Evolutionary conservation across 64 coral and sea anemone species (phyloP), one percentile per base, ranked within the genome.

Genomic region (Montipora foliosa): DNA sequence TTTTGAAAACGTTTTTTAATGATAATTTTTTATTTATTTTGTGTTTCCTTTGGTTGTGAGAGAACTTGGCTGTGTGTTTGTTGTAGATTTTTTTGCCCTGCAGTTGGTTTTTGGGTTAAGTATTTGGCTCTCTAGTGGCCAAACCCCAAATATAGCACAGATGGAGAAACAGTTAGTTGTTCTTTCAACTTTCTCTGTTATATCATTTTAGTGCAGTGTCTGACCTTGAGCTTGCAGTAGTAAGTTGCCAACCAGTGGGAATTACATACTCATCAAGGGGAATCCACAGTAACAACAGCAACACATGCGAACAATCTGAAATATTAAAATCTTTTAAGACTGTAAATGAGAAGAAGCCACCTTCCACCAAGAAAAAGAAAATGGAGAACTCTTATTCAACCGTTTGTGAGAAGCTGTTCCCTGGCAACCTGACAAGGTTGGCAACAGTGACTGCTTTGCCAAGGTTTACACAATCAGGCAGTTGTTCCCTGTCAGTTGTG

Each of bases 381-480:
- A 1, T 11, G 14, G 62, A 49, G 14, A 47, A 46, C 67, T 8
- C 62, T 21, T 46, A 49, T 47, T 19, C 66, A 70, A 17, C 45
- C 5, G 2, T 49, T 6, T 22, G 49, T 71, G 13, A 49, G 47
- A 20, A 85, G 44, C 47, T 85, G 44, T 85, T 70, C 44, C 82
- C 62, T 12, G 82, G 82, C 17, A 71, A 85, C 66, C 82, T 13
- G 46, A 71, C 82, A 68, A 85, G 64, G 10, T 85, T 85, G 82
- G 70, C 82, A 85, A 64, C 66, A 5, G 62, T 85, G 4, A 12
- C 17, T 19, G 49, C 82, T 67, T 14, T 85, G 47, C 82, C 82
- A 49, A 47, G 66, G 66, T 71, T 85, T 20, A 49, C 46, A 15
- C 47, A 48, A 15, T 20, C 8, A 49, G 62, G 50, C 45, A 70